phyloP scores from a whole-genome alignment of 2,888 invertebrate species.

The Tridacna gigas region DNA sequence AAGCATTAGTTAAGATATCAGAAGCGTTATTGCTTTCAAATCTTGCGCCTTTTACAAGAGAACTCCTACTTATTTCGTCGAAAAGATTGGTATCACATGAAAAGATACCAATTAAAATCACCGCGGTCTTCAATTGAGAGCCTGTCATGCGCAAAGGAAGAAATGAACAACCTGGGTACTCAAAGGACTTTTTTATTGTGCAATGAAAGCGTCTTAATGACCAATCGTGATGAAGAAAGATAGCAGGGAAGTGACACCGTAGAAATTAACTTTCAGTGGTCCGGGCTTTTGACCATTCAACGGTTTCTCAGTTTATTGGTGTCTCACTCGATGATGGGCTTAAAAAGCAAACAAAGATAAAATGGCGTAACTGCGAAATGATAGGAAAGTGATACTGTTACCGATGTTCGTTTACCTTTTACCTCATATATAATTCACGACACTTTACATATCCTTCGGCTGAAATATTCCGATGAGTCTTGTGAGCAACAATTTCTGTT shows the following conservation, averaged over 20 bases:
- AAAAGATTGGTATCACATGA: conserved; percentile 10
- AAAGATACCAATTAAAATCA: conserved; percentile 26
- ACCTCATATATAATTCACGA: too few relatives aligned
- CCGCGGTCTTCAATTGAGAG: conserved; percentile 19
- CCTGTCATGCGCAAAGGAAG: conserved; percentile 14
- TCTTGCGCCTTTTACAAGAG: conserved; percentile 10
- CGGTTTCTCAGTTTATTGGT: conserved; percentile 14
- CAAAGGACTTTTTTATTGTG: conserved; percentile 22
- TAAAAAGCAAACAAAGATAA: conserved; percentile 5
- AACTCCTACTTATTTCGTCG: conserved; percentile 8
- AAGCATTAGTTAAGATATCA: conserved; percentile 16
- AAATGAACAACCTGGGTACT: conserved; percentile 26
- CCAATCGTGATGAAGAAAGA: conserved; percentile 8
- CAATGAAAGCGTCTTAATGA: conserved; percentile 28
- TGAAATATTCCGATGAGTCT: too few relatives aligned
- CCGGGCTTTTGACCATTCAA: conserved; percentile 16
- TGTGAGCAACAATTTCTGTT: too few relatives aligned
- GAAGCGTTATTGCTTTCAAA: conserved; percentile 13
- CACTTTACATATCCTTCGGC: too few relatives aligned
- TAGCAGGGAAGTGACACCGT: conserved; percentile 2
- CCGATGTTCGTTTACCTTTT: neutral
- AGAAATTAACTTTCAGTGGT: neutral
- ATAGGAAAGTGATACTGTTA: conserved; percentile 15
- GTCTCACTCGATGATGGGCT: neutral
- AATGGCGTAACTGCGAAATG: conserved; percentile 11